These are phyloP conservation scores for Ophonus ardosiacus DNA, from an alignment of 2,888 invertebrate genomes.

Conservation along the genomic window DNA sequence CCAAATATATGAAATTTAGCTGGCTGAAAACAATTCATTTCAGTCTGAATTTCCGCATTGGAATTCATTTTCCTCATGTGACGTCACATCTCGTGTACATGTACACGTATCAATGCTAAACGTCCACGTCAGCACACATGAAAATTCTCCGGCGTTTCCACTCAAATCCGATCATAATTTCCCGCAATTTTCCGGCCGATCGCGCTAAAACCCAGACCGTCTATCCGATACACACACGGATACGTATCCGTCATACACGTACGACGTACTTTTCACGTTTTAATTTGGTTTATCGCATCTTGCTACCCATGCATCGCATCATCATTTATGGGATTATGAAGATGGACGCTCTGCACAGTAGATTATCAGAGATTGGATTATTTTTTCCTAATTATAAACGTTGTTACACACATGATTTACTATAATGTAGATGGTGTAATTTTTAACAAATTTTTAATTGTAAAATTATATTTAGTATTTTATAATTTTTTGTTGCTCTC, in stretches of 20 bases:
- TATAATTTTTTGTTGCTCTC: too few relatives aligned
- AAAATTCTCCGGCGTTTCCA: conserved; percentile 18
- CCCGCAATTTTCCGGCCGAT: conserved; percentile 37
- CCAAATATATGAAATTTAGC: too few relatives aligned
- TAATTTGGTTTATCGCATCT: conserved; percentile 38
- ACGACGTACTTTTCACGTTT: conserved; percentile 21
- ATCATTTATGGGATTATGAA: neutral
- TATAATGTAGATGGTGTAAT: neutral
- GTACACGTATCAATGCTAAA: conserved; percentile 6
- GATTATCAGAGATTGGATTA: neutral
- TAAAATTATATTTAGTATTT: too few relatives aligned
- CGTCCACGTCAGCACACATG: conserved; percentile 34
- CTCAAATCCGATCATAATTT: conserved; percentile 50
- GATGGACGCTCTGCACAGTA: neutral
- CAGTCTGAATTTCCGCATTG: neutral
- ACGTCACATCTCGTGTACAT: conserved; percentile 2
- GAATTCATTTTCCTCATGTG: conserved; percentile 12
- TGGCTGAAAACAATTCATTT: neutral
- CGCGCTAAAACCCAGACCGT: conserved; percentile 31
- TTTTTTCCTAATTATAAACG: neutral
- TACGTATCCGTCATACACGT: neutral
- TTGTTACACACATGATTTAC: neutral
- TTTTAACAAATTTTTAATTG: too few relatives aligned
- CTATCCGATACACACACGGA: conserved; percentile 5
- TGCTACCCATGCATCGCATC: neutral